These are phyloP conservation scores for Falco columbarius DNA, from an alignment of 2,797 vertebrate genomes.

Conservation along the genomic window DNA sequence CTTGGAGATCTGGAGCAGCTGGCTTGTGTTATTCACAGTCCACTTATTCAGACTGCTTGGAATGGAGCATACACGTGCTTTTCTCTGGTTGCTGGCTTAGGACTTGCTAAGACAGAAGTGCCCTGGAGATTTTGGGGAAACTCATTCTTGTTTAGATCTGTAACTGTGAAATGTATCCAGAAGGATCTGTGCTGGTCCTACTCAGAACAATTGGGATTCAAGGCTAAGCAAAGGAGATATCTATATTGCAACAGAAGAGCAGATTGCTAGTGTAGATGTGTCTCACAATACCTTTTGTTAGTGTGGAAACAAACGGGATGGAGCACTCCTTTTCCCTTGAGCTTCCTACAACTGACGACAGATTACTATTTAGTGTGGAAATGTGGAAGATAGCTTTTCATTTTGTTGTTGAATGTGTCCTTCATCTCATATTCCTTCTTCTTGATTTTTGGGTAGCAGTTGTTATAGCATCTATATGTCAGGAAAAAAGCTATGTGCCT, in stretches of 20 bases:
- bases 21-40: neutral
- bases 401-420: neutral
- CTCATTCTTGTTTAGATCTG: neutral
- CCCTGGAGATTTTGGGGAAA: neutral
- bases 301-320: neutral
- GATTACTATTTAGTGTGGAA: neutral
- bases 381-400: neutral
- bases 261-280: neutral
- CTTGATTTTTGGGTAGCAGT: neutral
- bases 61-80: neutral
- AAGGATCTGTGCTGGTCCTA: neutral
- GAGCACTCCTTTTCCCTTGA: neutral
- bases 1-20: neutral
- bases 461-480: neutral
- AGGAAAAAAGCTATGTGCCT: neutral
- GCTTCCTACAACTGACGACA: neutral
- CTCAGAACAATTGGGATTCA: neutral
- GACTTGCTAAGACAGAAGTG: neutral
- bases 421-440: neutral
- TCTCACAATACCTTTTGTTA: neutral
- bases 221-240: neutral
- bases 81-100: neutral
- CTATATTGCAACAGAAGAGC: neutral
- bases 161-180: neutral
- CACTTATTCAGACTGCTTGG: neutral